These are phyloP conservation scores for Rhopalosiphum padi DNA, from an alignment of 1,140 invertebrate species.

Conservation along the genomic window DNA sequence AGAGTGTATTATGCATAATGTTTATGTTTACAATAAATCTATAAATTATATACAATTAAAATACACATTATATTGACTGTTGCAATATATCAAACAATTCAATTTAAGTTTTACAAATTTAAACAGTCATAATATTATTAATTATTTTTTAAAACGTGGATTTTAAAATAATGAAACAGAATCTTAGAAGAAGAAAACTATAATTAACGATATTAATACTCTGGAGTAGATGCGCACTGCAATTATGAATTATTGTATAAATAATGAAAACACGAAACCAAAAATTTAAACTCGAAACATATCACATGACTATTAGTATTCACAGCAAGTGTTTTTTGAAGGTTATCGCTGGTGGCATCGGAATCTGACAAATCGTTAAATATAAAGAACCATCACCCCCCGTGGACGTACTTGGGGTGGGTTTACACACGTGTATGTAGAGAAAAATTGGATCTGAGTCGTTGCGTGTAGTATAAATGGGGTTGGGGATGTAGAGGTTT, in stretches of 20 bases:
- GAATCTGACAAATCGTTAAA: constrained; percentile 13
- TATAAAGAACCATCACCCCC: neutral
- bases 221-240: neutral
- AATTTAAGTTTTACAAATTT: no score
- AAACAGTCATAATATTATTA: neutral
- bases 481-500: neutral
- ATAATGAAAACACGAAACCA: neutral
- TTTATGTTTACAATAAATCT: neutral
- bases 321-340: constrained; percentile 8
- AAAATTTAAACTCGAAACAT: neutral
- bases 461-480: neutral
- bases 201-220: neutral
- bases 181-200: neutral
- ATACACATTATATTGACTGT: no score
- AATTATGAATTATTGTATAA: neutral
- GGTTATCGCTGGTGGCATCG: neutral
- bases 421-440: neutral
- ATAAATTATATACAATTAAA: no score
- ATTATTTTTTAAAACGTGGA: neutral
- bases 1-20: neutral
- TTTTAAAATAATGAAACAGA: no score
- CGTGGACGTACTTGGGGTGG: neutral
- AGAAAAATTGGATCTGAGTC: constrained; percentile 20
- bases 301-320: constrained; percentile 5
- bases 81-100: neutral